These are phyloP conservation scores for Chrysogorgia sp. DNA, from an alignment of 92 coral and sea anemone species.

Conservation along the genomic window DNA sequence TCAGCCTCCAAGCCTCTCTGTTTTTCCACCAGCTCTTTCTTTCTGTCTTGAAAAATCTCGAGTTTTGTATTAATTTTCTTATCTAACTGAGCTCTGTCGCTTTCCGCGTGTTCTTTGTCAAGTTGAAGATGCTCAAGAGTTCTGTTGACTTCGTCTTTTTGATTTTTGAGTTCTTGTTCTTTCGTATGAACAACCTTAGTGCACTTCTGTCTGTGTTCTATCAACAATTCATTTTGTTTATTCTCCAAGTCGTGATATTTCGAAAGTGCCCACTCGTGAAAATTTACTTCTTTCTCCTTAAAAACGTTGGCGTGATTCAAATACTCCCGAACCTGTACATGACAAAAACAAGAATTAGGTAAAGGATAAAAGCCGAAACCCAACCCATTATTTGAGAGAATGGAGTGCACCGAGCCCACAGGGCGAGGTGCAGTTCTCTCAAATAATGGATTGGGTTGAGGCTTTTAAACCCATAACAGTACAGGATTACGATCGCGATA, in stretches of 20 bases:
- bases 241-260: constrained; percentile 56
- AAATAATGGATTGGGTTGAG: too few species aligned
- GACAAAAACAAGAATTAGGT: background rate
- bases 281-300: constrained; percentile 44
- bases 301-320: constrained; percentile 59
- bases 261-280: constrained; percentile 63
- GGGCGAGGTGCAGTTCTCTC: too few species aligned
- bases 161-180: constrained; percentile 67
- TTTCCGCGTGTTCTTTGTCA: constrained; percentile 76
- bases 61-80: constrained; percentile 69
- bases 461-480: too few species aligned
- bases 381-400: too few species aligned
- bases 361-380: too few species aligned
- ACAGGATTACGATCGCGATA: too few species aligned
- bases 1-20: constrained; percentile 67
- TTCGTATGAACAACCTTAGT: constrained; percentile 57
- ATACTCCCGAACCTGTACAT: constrained; percentile 64
- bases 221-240: constrained; percentile 58
- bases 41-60: constrained; percentile 57
- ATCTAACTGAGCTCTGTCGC: constrained; percentile 62
- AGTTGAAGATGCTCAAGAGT: constrained; percentile 75
- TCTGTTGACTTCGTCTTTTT: constrained; percentile 75
- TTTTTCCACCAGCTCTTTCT: constrained; percentile 53
- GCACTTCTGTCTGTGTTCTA: constrained; percentile 44
- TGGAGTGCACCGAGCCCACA: too few species aligned